A percentile compares a stretch with the other conserved stretches of the same genome.
phyloP scores from a whole-genome alignment of 2,797 vertebrate species.

The Astyanax mexicanus region DNA sequence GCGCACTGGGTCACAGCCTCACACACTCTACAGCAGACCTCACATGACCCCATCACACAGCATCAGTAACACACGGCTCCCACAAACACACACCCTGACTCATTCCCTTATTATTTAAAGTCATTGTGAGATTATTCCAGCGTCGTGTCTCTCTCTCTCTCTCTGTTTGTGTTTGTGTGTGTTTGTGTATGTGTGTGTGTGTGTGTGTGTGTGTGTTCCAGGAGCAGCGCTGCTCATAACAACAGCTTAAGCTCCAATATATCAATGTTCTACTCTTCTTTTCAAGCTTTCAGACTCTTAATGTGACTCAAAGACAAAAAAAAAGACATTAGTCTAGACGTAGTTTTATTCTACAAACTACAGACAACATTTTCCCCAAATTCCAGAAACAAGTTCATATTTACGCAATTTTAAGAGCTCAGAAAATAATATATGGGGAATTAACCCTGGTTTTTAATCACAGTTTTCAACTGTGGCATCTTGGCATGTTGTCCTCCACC shows the following conservation, averaged over 20 bases:
- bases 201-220: neutral
- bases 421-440: too few relatives aligned
- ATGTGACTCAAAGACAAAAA: neutral
- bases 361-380: too few relatives aligned
- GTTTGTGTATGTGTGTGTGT: neutral
- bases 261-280: neutral
- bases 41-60: conserved; percentile 49
- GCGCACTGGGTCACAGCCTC: conserved; percentile 63
- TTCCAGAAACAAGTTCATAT: too few relatives aligned
- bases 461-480: too few relatives aligned
- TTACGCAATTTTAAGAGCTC: too few relatives aligned
- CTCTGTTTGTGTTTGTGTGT: neutral
- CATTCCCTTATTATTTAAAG: conserved; percentile 37
- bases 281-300: conserved; percentile 8
- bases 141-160: conserved; percentile 32
- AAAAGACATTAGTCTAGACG: too few relatives aligned
- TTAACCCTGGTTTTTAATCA: too few relatives aligned
- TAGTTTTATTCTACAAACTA: too few relatives aligned
- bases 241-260: neutral
- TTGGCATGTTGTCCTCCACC: too few relatives aligned
- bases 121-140: conserved; percentile 23
- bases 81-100: conserved; percentile 32
- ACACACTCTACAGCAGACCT: conserved; percentile 38
- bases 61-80: conserved; percentile 41
- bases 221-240: neutral